These are phyloP conservation scores for Plebejus melissa DNA, from an alignment of 2,888 invertebrate species.

Conservation along the genomic window DNA sequence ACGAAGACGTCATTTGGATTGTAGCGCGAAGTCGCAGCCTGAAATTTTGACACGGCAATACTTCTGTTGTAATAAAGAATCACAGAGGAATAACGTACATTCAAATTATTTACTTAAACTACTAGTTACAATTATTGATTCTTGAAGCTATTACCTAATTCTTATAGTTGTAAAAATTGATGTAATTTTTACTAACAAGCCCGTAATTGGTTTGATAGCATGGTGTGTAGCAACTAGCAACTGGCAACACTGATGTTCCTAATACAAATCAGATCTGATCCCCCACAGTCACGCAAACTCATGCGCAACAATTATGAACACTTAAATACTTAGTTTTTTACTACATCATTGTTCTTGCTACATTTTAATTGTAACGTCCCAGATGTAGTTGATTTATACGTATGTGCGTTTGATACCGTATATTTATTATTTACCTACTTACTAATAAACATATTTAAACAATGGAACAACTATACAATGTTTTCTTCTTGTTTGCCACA, in stretches of 20 bases:
- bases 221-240: constrained; percentile 36
- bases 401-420: not conserved
- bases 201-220: constrained; percentile 36
- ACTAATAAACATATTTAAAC: no score
- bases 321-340: constrained; percentile 49
- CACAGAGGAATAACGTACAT: no score
- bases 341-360: constrained; percentile 30
- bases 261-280: constrained; percentile 53
- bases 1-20: no score
- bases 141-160: not conserved
- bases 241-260: constrained; percentile 34
- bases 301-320: constrained; percentile 40
- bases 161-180: not conserved
- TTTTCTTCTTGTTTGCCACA: no score
- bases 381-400: not conserved
- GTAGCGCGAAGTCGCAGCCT: no score
- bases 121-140: not conserved
- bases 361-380: not conserved
- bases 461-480: no score
- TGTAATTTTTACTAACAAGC: constrained; percentile 4
- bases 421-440: no score
- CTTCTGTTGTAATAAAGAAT: no score
- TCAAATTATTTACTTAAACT: not conserved
- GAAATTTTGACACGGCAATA: no score
- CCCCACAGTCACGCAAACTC: constrained; percentile 50